Conservation (phyloP, 2,797 vertebrate genomes). For the Siniperca scherzeri region DNA sequence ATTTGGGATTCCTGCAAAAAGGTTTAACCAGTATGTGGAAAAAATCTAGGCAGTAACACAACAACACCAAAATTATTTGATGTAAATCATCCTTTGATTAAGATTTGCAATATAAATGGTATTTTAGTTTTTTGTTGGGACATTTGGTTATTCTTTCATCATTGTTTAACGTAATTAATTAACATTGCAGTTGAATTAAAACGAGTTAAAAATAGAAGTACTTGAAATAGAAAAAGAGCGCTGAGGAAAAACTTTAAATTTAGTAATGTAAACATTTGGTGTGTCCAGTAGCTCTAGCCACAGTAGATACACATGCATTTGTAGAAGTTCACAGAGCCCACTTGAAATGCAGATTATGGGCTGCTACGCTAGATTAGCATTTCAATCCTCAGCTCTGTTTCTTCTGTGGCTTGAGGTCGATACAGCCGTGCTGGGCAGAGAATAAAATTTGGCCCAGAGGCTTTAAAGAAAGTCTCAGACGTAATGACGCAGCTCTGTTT, state of each 20-base stretch:
- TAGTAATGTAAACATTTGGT: conserved; percentile 30
- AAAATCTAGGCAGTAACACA: too few species aligned
- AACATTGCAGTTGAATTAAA: too few species aligned
- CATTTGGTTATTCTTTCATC: neutral
- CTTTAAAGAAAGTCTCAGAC: neutral
- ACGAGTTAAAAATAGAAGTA: too few species aligned
- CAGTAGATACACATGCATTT: neutral
- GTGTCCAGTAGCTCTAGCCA: neutral
- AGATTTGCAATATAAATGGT: too few species aligned
- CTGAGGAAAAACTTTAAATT: conserved; percentile 20
- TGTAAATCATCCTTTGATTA: too few species aligned
- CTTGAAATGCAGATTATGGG: conserved; percentile 33
- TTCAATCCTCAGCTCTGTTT: neutral
- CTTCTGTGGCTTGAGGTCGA: neutral
- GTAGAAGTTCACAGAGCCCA: conserved; percentile 15
- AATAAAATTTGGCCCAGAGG: too few species aligned
- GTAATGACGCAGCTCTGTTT: neutral
- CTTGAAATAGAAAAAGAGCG: neutral
- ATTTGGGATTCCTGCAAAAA: too few species aligned
- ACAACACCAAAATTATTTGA: too few species aligned
- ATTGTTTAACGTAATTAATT: too few species aligned
- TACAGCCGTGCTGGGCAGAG: neutral
- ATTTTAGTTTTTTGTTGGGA: too few species aligned
- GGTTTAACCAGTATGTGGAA: too few species aligned
- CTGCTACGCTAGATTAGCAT: conserved; percentile 1